Conservation (phyloP, 2,113 vertebrate species). For the Chlorocebus sabaeus region DNA sequence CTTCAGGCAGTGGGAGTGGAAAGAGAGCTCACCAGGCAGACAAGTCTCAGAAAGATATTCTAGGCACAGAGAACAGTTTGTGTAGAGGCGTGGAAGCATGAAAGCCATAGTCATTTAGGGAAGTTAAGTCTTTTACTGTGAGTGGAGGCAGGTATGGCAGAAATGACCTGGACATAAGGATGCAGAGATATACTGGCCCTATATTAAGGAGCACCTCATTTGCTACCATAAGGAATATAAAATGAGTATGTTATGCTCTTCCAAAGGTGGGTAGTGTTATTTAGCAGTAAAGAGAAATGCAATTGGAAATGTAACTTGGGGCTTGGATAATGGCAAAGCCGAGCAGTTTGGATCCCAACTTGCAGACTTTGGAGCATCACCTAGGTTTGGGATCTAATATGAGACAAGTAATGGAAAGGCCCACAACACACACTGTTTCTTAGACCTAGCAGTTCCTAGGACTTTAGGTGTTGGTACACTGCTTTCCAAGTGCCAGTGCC, state of each 20-base stretch:
- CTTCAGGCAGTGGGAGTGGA: conserved; percentile 5
- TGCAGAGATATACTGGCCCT: background rate
- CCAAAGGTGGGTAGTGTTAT: background rate
- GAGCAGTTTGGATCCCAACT: background rate
- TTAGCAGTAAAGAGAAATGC: background rate
- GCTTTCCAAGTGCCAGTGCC: background rate
- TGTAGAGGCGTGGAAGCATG: conserved; percentile 62
- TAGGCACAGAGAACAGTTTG: conserved; percentile 63
- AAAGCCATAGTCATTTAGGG: background rate
- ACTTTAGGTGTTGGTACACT: no score
- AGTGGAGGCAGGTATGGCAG: background rate
- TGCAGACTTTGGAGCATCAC: background rate
- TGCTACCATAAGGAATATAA: background rate
- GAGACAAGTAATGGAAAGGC: background rate
- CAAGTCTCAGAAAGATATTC: conserved; percentile 59
- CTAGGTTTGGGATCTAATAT: background rate
- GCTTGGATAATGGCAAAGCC: background rate
- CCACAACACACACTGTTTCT: background rate
- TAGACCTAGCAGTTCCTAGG: background rate
- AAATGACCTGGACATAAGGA: background rate
- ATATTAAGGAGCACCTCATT: background rate
- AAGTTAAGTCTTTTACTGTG: background rate
- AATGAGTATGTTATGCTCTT: background rate
- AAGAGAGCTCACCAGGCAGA: conserved; percentile 25
- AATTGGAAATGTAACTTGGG: background rate